Percentiles rank a stretch among this genome's conserved stretches.
These are phyloP conservation scores for Daboia siamensis DNA, from an alignment of 2,113 vertebrate species.

Conservation along the genomic window DNA sequence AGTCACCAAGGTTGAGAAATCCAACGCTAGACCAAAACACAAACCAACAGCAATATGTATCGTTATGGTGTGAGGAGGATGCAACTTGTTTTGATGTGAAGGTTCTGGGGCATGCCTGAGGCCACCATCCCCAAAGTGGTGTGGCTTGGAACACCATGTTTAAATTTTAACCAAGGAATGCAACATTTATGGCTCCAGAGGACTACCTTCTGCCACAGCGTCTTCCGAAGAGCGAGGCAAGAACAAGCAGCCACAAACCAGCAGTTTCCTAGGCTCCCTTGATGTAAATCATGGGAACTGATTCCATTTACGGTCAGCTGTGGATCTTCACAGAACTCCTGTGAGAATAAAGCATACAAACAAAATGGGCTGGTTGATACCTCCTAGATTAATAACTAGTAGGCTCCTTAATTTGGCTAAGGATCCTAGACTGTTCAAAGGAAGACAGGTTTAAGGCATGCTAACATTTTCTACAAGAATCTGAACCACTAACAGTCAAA, in stretches of 20 bases:
- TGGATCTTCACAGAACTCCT: slow-evolving; percentile 84
- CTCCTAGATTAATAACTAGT: not conserved
- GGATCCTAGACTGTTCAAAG: not conserved
- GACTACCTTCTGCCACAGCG: slow-evolving; percentile 84
- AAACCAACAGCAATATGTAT: not conserved
- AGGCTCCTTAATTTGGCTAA: not conserved
- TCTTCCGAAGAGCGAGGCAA: slow-evolving; percentile 81
- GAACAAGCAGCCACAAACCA: slow-evolving; percentile 91
- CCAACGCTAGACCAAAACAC: not conserved
- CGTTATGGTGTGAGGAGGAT: not conserved
- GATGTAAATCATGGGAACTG: slow-evolving; percentile 86
- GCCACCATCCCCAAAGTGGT: not conserved
- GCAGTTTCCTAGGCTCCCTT: slow-evolving; percentile 88
- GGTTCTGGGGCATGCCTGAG: not conserved
- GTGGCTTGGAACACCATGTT: not conserved
- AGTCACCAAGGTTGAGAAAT: not conserved
- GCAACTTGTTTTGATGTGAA: not conserved
- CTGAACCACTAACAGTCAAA: not conserved
- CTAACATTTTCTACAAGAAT: not conserved
- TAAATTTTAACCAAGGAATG: not conserved
- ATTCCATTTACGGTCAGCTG: slow-evolving; percentile 85
- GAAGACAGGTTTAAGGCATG: not conserved
- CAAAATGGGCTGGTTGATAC: not conserved
- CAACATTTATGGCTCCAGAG: not conserved
- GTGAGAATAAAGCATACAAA: slow-evolving; percentile 33